phyloP scores from a whole-genome alignment of 1,140 invertebrate species.

The Diabrotica undecimpunctata region DNA sequence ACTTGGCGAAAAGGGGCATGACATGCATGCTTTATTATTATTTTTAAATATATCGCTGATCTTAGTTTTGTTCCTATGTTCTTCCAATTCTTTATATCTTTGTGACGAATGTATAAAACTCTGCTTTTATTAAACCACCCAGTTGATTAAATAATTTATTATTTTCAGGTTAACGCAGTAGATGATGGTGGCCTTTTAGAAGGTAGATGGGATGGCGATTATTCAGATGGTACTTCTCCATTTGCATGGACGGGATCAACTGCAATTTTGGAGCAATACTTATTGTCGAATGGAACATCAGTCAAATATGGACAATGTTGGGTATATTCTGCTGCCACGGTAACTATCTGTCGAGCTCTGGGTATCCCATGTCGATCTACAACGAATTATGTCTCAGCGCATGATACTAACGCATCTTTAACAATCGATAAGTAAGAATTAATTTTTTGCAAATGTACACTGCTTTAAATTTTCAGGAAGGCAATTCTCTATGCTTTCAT shows the following conservation, averaged over 20 bases:
- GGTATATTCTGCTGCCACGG: constrained; percentile 72
- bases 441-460: background rate
- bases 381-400: constrained; percentile 75
- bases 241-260: constrained; percentile 68
- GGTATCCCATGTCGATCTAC: constrained; percentile 69
- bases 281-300: constrained; percentile 57
- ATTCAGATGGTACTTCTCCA: constrained; percentile 63
- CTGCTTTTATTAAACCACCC: too few species aligned
- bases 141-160: background rate
- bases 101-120: too few species aligned
- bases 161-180: constrained; percentile 54
- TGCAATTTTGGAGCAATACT: constrained; percentile 66
- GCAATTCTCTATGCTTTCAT: too few species aligned
- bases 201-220: constrained; percentile 71
- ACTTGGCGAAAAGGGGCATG: too few species aligned
- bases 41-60: too few species aligned
- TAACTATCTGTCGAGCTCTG: constrained; percentile 61
- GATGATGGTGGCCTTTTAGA: constrained; percentile 68
- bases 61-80: too few species aligned
- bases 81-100: too few species aligned
- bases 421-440: constrained; percentile 60
- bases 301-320: constrained; percentile 82
- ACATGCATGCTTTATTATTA: too few species aligned
- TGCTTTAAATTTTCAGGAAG: constrained; percentile 5
- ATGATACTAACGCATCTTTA: constrained; percentile 69